phyloP scores from a whole-genome alignment of 1,140 invertebrate species.

The Lucilia sericata region DNA sequence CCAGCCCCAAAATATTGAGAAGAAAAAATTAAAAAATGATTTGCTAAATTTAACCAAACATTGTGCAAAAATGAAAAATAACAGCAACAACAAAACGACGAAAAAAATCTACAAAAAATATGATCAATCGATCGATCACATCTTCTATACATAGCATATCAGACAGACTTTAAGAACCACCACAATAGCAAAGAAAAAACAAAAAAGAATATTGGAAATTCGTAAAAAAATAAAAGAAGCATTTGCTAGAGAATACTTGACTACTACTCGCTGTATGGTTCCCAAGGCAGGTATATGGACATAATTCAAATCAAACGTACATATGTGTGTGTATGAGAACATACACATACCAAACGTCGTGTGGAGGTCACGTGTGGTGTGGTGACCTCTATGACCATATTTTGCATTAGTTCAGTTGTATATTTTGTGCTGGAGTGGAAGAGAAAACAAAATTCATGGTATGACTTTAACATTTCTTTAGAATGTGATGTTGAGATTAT shows the following conservation, averaged over 20 bases:
- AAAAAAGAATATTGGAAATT: not conserved
- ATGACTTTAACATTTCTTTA: slow-evolving; percentile 8
- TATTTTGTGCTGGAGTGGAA: not conserved
- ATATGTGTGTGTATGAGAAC: not conserved
- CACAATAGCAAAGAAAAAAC: not conserved
- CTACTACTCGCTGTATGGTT: slow-evolving; percentile 21
- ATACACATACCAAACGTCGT: slow-evolving; percentile 5
- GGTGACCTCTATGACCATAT: slow-evolving; percentile 50
- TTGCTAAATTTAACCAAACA: slow-evolving; percentile 11
- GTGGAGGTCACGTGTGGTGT: slow-evolving; percentile 49
- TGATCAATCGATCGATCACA: slow-evolving; percentile 44
- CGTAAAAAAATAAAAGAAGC: not conserved
- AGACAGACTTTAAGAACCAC: not conserved
- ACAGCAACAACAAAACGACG: slow-evolving; percentile 1
- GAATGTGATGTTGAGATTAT: slow-evolving; percentile 38
- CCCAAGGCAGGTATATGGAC: slow-evolving; percentile 23
- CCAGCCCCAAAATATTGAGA: not conserved
- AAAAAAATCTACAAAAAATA: slow-evolving; percentile 5
- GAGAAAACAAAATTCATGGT: not conserved
- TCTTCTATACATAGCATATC: slow-evolving; percentile 14
- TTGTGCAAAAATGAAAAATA: not conserved
- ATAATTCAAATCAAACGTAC: not conserved
- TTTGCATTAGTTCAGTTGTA: slow-evolving; percentile 46
- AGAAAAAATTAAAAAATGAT: not conserved
- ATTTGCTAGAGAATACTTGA: slow-evolving; percentile 4